A percentile compares a stretch with the other conserved stretches of the same genome.
Evolutionary conservation across 2,888 invertebrate species (phyloP).

Genomic region (Melolontha melolontha): DNA sequence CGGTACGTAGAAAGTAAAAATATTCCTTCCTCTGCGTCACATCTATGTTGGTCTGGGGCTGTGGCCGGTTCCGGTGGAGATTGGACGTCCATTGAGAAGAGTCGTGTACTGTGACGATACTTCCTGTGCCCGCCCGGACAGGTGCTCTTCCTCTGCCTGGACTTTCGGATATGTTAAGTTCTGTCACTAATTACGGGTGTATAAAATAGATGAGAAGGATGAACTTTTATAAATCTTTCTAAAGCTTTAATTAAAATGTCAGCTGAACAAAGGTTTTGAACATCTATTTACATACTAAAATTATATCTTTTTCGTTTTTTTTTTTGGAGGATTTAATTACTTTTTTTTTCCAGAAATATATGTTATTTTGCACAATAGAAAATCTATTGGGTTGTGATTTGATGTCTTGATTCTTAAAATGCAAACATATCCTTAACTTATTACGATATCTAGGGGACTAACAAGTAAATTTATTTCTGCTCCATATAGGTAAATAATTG

Average conservation of each 20-base stretch:
- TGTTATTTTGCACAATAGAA: neutral
- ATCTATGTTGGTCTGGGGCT: slow-evolving; percentile 57
- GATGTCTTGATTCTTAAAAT: too few species aligned
- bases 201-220: slow-evolving; percentile 10
- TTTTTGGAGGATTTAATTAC: too few species aligned
- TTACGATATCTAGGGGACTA: too few species aligned
- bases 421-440: too few species aligned
- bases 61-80: slow-evolving; percentile 62
- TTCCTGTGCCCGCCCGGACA: slow-evolving; percentile 57
- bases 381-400: too few species aligned
- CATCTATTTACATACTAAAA: too few species aligned
- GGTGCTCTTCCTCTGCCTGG: slow-evolving; percentile 52
- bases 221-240: slow-evolving; percentile 33
- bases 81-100: slow-evolving; percentile 62
- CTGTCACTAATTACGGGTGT: slow-evolving; percentile 41
- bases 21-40: slow-evolving; percentile 59
- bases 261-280: neutral
- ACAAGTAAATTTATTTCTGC: too few species aligned
- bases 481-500: too few species aligned
- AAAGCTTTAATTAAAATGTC: slow-evolving; percentile 13
- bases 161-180: slow-evolving; percentile 43
- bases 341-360: neutral
- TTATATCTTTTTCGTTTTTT: too few species aligned
- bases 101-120: slow-evolving; percentile 61
- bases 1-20: slow-evolving; percentile 53